Evolutionary conservation across 2,113 vertebrate species (phyloP).

Genomic region (Gymnocephalus cernua): DNA sequence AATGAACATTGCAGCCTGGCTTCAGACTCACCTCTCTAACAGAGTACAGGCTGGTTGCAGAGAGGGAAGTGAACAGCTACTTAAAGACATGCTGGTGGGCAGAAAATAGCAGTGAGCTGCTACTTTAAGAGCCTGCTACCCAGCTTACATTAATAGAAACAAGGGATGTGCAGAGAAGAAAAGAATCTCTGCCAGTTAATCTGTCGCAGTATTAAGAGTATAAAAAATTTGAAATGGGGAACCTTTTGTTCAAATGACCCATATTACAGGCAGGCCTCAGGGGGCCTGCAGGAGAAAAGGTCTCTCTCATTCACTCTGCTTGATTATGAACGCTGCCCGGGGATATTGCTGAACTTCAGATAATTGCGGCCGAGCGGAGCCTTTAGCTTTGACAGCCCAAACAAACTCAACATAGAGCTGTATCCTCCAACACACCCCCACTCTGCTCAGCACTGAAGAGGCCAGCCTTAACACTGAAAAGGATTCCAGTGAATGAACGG

Average conservation of each 20-base stretch:
- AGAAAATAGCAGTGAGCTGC: slow-evolving; percentile 34
- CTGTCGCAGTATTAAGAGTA: slow-evolving; percentile 25
- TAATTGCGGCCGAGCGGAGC: slow-evolving; percentile 34
- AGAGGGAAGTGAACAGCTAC: background rate
- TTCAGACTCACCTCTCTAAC: background rate
- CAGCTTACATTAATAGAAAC: slow-evolving; percentile 31
- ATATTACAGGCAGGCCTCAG: slow-evolving; percentile 34
- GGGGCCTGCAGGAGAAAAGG: slow-evolving; percentile 46
- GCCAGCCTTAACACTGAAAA: background rate
- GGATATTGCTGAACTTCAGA: slow-evolving; percentile 68
- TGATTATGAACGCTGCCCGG: slow-evolving; percentile 50
- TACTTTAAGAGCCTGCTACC: slow-evolving; percentile 23
- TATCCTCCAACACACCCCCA: slow-evolving; percentile 3
- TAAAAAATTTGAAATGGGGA: slow-evolving; percentile 39
- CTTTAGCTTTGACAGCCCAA: slow-evolving; percentile 46
- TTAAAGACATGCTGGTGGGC: slow-evolving; percentile 19
- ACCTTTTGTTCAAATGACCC: slow-evolving; percentile 59
- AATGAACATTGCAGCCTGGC: background rate
- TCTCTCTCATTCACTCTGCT: slow-evolving; percentile 47
- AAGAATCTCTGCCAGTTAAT: slow-evolving; percentile 38
- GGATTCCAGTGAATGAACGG: background rate
- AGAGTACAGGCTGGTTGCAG: background rate
- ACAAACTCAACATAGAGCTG: slow-evolving; percentile 35
- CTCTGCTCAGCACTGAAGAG: background rate
- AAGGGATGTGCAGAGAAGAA: slow-evolving; percentile 20